Base-by-base conservation (phyloP, 53 echinoderm and acorn worm species). In the Holothuria scabra region DNA sequence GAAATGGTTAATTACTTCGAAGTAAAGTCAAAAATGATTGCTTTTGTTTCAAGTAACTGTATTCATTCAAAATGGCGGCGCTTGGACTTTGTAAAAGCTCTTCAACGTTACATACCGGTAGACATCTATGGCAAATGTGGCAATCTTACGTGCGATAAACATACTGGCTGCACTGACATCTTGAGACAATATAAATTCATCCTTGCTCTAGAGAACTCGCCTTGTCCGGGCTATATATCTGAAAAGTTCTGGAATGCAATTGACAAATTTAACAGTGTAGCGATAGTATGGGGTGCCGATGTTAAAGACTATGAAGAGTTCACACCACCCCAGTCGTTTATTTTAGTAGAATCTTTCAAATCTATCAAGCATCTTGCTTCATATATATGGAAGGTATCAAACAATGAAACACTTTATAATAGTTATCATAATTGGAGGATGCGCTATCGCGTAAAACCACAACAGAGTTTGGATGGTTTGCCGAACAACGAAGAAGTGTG, bases 241-340 rank as follows among this genome's bases (percentile, higher is more conserved):
- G 82, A 81, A 32, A 81, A 81, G 64, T 81, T 81, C 28, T 81
- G 82, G 82, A 61, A 64, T 26, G 82, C 82, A 11, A 31, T 81
- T 61, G 41, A 44, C 9, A 26, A 81, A 29, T 81, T 37, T 32
- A 13, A 64, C 33, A 81, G 82, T 23, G 82, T 81, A 9, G 62
- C 82, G 13, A 28, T 81, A 22, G 82, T n/a, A 44, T 81, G 62
- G 62, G 82, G 82, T 10, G 82, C 82, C 16, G 23, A 41, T 64
- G 5, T 4, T 16, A n/a, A 30, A 60, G 82, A 81, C 46, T 81
- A 81, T 41, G 62, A 63, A 61, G n/a, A 33, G 41, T n/a, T 5
- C 41, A 29, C 82, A 20, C 82, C 82, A 37, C 82, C 82, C 2
- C 13, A 41, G 23, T 81, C 82, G 44, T 64, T 25, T 14, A 64